Percentiles rank a stretch among this genome's conserved stretches.
These are phyloP conservation scores for Haplochromis vanheusdeni DNA, from an alignment of 2,113 vertebrate species.

Conservation along the genomic window DNA sequence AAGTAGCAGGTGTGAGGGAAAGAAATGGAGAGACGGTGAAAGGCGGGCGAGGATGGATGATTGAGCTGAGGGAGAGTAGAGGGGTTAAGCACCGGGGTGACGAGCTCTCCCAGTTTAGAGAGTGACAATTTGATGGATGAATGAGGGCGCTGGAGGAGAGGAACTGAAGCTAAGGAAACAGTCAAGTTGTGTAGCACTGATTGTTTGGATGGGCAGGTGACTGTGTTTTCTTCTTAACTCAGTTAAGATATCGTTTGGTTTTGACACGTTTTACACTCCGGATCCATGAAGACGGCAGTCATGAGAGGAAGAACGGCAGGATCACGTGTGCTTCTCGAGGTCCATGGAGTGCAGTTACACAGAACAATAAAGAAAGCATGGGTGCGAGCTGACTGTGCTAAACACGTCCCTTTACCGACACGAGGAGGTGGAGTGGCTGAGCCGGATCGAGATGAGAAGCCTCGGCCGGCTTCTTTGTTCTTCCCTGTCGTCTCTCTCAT, in stretches of 20 bases:
- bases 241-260: neutral
- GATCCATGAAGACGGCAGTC: neutral
- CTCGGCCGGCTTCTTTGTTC: conserved; percentile 38
- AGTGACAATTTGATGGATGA: conserved; percentile 60
- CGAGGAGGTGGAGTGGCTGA: conserved; percentile 29
- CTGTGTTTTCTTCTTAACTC: neutral
- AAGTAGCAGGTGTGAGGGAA: conserved; percentile 1
- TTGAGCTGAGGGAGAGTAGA: conserved; percentile 21
- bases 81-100: conserved; percentile 61
- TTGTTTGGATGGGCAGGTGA: neutral
- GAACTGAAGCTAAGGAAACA: neutral
- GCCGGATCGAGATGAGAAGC: conserved; percentile 24
- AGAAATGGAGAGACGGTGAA: neutral
- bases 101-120: conserved; percentile 47
- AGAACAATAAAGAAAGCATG: conserved; percentile 57
- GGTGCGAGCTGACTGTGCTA: conserved; percentile 53
- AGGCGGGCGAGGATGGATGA: neutral
- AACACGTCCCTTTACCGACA: conserved; percentile 46
- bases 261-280: neutral
- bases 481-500: neutral
- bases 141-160: neutral
- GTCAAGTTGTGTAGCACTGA: neutral
- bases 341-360: conserved; percentile 67
- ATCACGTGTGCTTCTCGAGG: conserved; percentile 37
- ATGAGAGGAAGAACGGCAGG: neutral